Evolutionary conservation across 2,797 vertebrate species (phyloP).

Genomic region (Ambastaia sidthimunki): DNA sequence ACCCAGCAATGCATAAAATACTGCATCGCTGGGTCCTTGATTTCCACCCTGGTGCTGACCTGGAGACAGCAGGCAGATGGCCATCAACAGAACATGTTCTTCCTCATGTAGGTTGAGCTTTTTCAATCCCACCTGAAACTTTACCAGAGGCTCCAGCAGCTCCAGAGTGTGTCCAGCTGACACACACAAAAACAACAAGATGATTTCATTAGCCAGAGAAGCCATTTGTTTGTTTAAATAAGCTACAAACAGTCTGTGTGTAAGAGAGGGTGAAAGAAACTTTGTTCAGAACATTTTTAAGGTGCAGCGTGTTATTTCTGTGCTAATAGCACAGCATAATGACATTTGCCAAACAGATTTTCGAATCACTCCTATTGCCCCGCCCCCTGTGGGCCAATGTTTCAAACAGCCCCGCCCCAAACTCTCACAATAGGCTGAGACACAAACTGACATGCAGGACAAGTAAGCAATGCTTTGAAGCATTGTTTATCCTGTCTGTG

Average conservation of each 20-base stretch:
- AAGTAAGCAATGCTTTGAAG: too few relatives aligned
- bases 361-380: not conserved
- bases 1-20: too few relatives aligned
- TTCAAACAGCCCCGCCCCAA: not conserved
- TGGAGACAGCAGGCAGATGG: conserved; percentile 96
- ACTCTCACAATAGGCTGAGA: not conserved
- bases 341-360: not conserved
- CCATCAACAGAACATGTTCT: conserved; percentile 95
- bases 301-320: conserved; percentile 17
- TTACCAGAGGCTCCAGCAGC: conserved; percentile 92
- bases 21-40: too few relatives aligned
- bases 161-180: conserved; percentile 90
- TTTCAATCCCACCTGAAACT: conserved; percentile 96
- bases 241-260: not conserved
- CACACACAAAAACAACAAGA: conserved; percentile 24
- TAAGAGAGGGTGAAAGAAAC: not conserved
- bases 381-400: not conserved
- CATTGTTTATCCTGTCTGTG: too few relatives aligned
- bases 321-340: not conserved
- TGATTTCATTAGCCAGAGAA: conserved; percentile 14
- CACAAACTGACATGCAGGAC: too few relatives aligned
- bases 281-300: not conserved
- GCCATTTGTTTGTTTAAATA: not conserved
- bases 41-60: conserved; percentile 63
- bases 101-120: conserved; percentile 89